These are phyloP conservation scores for Pycnonotus jocosus DNA, from an alignment of 2,113 vertebrate species.

Conservation along the genomic window DNA sequence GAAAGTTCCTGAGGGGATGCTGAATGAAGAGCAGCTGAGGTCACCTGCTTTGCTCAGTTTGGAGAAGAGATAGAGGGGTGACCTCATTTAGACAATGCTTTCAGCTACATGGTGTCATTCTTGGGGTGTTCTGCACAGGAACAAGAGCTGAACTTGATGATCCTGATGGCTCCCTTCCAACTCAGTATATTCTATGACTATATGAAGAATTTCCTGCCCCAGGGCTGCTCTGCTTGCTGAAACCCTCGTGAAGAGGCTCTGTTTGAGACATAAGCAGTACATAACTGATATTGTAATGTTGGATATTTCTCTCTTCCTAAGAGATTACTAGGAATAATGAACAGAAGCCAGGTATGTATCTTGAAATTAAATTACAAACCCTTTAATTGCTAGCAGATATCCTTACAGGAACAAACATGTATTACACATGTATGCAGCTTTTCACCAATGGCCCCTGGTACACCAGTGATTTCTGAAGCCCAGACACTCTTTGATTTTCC, in stretches of 20 bases:
- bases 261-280: neutral
- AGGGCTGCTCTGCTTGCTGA: fast-evolving
- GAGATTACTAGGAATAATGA: neutral
- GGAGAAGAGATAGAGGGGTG: neutral
- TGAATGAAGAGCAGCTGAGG: neutral
- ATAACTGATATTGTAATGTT: neutral
- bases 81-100: neutral
- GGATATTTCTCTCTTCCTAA: neutral
- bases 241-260: neutral
- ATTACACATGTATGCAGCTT: neutral
- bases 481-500: neutral
- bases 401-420: neutral
- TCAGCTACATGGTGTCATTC: neutral
- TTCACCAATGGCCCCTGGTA: neutral
- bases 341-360: neutral
- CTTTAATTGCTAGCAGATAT: neutral
- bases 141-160: neutral
- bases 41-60: neutral
- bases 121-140: neutral
- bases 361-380: neutral
- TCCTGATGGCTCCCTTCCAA: neutral
- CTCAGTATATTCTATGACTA: neutral
- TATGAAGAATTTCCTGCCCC: neutral
- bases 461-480: neutral
- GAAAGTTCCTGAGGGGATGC: neutral